A percentile compares a stretch with the other conserved stretches of the same genome.
phyloP scores from a whole-genome alignment of 2,797 vertebrate species.

The Sebastolobus altivelis region DNA sequence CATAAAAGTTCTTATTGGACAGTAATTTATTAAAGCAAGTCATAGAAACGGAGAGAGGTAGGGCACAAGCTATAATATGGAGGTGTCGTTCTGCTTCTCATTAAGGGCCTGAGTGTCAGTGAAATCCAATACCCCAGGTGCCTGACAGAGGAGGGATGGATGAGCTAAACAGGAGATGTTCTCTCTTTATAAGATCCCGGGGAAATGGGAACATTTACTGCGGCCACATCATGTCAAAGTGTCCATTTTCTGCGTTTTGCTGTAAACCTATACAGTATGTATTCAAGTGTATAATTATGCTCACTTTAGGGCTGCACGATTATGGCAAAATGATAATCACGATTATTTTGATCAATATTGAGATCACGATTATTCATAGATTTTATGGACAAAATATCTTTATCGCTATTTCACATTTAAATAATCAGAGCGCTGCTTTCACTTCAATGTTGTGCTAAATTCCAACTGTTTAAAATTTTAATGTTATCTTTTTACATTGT shows the following conservation, averaged over 20 bases:
- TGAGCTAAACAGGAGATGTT: conserved; percentile 65
- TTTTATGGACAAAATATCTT: too few species aligned
- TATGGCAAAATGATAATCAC: too few species aligned
- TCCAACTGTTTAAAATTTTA: too few species aligned
- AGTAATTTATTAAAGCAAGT: conserved; percentile 91
- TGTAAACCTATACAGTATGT: conserved; percentile 26
- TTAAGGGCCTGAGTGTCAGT: conserved; percentile 69
- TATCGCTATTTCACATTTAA: too few species aligned
- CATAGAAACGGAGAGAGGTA: conserved; percentile 80
- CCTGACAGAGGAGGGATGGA: conserved; percentile 56
- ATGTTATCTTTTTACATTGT: too few species aligned
- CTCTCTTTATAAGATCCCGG: conserved; percentile 67
- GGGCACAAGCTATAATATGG: conserved; percentile 73
- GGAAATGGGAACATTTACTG: conserved; percentile 62
- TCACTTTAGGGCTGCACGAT: background rate
- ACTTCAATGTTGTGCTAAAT: too few species aligned
- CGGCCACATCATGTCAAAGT: conserved; percentile 35
- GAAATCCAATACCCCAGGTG: conserved; percentile 73
- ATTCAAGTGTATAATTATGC: conserved; percentile 49
- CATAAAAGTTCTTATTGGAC: conserved; percentile 97
- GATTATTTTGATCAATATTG: too few species aligned
- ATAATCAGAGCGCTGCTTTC: too few species aligned
- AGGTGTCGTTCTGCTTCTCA: conserved; percentile 77
- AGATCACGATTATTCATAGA: too few species aligned
- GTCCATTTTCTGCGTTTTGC: conserved; percentile 31